Base-by-base conservation (phyloP, 2,888 invertebrate species). In the Drosophila picticornis region DNA sequence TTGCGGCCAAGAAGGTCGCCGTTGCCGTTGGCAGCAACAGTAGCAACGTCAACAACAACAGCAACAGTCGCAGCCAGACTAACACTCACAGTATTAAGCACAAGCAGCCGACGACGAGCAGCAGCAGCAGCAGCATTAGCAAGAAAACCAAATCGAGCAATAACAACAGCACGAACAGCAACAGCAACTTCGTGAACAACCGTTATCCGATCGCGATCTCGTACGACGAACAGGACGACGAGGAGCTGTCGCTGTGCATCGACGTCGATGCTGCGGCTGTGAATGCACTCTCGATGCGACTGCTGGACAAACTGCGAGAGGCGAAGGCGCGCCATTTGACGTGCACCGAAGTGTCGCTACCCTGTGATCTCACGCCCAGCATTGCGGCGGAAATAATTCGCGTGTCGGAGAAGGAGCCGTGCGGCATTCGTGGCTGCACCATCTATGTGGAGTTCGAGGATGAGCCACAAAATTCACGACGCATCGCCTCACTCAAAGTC, bases 301-400 rank as follows among this genome's bases (percentile, higher is more conserved):
- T 92, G 80, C 85, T 92, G 60, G 88, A 90, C 72, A 91, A 92
- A 73, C 79, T 92, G 84, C 90, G 92, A 67, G 92, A 90, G 68
- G 92, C 92, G 27, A 92, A 92, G 74, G 87, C 91, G 7, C 90
- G 92, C 27, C 92, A 92, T 67, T 78, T 92, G 75, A 87, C 90
- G 36, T 92, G 92, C 84, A 92, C 92, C 61, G 92, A 92, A 82
- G 92, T 92, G 77, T 92, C 92, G 81, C 83, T 92, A 88, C 92
- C 92, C 84, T 92, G 92, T 90, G 92, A 92, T 91, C 92, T 92
- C 90, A 92, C 91, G 77, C 83, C 91, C 46, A 89, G 88, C 80
- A 91, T 92, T 76, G 92, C 92, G 75, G 89, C 91, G 58, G 92
- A 92, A 80, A 91, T 92, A 52, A 81, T 92, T 62, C 91, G 92